Base-by-base conservation (phyloP, 2,888 invertebrate species). In the Hemicrepidius hirtus region DNA sequence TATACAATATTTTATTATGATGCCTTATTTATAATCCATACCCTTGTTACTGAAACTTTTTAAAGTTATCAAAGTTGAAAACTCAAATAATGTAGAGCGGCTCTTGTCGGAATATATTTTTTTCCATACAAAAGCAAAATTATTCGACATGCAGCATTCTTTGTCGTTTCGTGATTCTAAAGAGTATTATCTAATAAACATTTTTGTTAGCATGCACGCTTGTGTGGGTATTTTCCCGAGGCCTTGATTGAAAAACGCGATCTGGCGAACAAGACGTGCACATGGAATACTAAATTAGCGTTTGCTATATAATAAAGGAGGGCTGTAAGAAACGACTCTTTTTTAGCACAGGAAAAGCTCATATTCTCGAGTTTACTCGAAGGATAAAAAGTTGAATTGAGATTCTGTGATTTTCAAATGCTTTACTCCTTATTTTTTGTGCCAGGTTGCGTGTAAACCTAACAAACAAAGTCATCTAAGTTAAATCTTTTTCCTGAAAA, bases 201-300 rank as follows among this genome's bases (percentile, higher is more conserved):
- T 60, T 60, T 60, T 44, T 60, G 60, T 44, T 44, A 44, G 60
- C 60, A 60, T 60, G 60, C 60, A 60, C 60, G 60, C 44, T 40
- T 37, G 41, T 60, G 44, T 28, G 60, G 40, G 18, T 44, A 60
- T 60, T 60, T 57, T 57, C 57, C 57, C 41, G 28, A 60, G 60
- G 44, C 28, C 44, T 44, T 60, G 60, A 60, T 60, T 60, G 60
- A 60, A 60, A 60, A 60, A 60, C 60, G 60, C 60, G 60, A 60
- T 60, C 60, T 24, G 44, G 18, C 59, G 60, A 60, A 60, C 44
- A 60, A 60, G 60, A 60, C 60, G 60, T 60, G 60, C 60, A 60
- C 60, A 60, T 44, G 44, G 60, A 60, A 60, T 60, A 60, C 60
- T 44, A 60, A 60, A 60, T 60, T 60, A 60, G 41, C 44, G 60